phyloP scores from a whole-genome alignment of 1,140 invertebrate species.

The Druon quercuslanigerum region DNA sequence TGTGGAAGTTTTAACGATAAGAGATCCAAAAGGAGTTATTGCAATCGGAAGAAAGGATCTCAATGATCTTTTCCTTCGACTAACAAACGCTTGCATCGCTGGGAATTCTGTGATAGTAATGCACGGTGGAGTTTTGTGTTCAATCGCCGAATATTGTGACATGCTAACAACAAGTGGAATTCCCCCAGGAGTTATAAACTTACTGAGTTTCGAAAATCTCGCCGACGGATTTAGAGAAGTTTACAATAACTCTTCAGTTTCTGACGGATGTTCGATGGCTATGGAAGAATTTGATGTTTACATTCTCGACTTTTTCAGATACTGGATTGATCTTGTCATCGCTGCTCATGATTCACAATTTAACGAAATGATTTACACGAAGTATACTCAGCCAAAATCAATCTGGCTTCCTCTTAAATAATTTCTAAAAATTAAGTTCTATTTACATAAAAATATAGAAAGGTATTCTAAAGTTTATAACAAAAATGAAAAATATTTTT shows the following conservation, averaged over 20 bases:
- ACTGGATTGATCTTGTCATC: conserved; percentile 35
- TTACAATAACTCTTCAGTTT: conserved; percentile 26
- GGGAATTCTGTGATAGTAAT: conserved; percentile 40
- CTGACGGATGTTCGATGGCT: conserved; percentile 8
- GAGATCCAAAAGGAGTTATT: conserved; percentile 41
- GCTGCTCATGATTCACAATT: conserved; percentile 4
- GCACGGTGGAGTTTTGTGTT: conserved; percentile 3
- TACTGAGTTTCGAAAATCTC: conserved; percentile 33
- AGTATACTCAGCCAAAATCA: conserved; percentile 40
- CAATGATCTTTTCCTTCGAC: conserved; percentile 31
- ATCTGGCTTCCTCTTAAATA: conserved; percentile 38
- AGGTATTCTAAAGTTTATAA: not conserved
- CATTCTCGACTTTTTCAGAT: conserved; percentile 17
- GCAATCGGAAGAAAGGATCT: conserved; percentile 31
- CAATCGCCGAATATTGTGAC: conserved; percentile 41
- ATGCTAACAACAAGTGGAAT: conserved; percentile 40
- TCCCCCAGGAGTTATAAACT: conserved; percentile 44
- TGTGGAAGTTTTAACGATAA: conserved; percentile 36
- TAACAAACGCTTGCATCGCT: conserved; percentile 38
- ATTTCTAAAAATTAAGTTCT: not conserved
- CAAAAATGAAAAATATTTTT: not conserved
- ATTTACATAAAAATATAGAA: not conserved
- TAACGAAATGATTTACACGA: conserved; percentile 34
- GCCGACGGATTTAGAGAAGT: not conserved
- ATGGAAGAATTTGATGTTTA: not conserved